phyloP scores from a whole-genome alignment of 64 coral and sea anemone species.

The Pocillopora verrucosa region DNA sequence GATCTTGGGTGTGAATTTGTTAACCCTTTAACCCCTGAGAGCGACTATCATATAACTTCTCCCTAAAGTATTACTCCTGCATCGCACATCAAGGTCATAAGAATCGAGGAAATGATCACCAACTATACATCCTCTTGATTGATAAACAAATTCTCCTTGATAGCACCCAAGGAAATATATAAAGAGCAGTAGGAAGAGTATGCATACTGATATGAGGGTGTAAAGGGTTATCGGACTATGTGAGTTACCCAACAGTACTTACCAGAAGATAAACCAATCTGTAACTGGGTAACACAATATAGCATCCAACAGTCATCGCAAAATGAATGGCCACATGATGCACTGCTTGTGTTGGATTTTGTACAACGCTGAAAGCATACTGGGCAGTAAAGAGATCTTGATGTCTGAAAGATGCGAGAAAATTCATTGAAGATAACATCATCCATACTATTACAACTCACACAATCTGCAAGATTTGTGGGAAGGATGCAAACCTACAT shows the following conservation, averaged over 20 bases:
- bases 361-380: conserved; percentile 90
- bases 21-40: too few relatives aligned
- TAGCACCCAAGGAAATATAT: too few relatives aligned
- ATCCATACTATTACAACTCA: not conserved
- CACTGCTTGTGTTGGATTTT: conserved; percentile 50
- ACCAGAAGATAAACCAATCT: conserved; percentile 91
- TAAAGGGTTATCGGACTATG: not conserved
- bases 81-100: too few relatives aligned
- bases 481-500: not conserved
- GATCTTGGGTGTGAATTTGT: too few relatives aligned
- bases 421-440: not conserved
- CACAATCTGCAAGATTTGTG: not conserved
- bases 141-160: too few relatives aligned
- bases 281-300: conserved; percentile 76
- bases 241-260: not conserved
- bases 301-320: conserved; percentile 86
- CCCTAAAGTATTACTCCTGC: too few relatives aligned
- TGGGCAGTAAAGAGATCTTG: conserved; percentile 67
- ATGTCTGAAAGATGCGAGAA: conserved; percentile 31
- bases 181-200: not conserved
- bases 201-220: not conserved
- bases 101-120: too few relatives aligned
- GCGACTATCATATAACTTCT: too few relatives aligned
- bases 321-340: conserved; percentile 85
- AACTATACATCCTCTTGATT: too few relatives aligned